Percentiles rank a stretch among this genome's conserved stretches.
phyloP scores from a whole-genome alignment of 2,797 vertebrate genomes.

The Onychomys leucogaster region DNA sequence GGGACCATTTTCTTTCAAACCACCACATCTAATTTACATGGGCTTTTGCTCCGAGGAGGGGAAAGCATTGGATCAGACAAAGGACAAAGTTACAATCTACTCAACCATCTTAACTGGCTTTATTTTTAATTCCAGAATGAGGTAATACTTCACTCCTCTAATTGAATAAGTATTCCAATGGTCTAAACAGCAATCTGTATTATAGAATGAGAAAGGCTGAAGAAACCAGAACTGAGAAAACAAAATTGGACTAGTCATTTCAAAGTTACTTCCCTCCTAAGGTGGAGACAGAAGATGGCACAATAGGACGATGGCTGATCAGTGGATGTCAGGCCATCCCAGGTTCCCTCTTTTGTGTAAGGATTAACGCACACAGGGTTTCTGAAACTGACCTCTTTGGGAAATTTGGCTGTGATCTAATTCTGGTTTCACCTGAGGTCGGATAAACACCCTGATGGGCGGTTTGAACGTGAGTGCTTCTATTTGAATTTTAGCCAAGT shows the following conservation, averaged over 20 bases:
- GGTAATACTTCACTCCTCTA: neutral
- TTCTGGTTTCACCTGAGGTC: neutral
- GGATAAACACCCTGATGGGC: neutral
- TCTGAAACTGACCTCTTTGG: neutral
- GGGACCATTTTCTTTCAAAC: neutral
- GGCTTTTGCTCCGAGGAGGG: neutral
- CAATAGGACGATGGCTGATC: neutral
- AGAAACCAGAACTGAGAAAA: neutral
- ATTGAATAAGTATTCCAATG: neutral
- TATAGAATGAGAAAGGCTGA: neutral
- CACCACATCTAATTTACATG: neutral
- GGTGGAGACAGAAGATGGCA: neutral
- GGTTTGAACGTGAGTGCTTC: neutral
- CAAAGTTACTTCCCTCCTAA: neutral
- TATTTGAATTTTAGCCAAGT: neutral
- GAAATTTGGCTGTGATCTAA: neutral
- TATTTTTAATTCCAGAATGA: neutral
- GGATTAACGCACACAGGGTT: neutral
- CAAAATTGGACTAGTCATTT: neutral
- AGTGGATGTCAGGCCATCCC: neutral
- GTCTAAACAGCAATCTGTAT: neutral
- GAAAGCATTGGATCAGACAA: neutral
- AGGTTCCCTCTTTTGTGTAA: neutral
- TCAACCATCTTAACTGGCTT: neutral
- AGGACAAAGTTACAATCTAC: neutral